phyloP scores from a whole-genome alignment of 2,113 vertebrate species.

The Forbesichthys papilliferus region DNA sequence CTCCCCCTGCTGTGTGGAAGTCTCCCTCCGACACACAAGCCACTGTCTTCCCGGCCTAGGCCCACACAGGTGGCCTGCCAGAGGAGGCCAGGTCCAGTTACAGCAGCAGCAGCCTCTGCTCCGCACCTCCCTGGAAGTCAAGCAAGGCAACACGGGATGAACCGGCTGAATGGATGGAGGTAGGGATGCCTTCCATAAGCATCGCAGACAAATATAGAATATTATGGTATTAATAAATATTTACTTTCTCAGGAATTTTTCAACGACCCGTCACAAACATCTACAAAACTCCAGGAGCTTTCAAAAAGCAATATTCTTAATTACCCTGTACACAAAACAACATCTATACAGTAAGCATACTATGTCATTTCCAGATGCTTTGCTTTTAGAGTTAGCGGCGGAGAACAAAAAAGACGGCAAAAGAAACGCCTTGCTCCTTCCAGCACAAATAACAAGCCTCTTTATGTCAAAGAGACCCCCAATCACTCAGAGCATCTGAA shows the following conservation, averaged over 20 bases:
- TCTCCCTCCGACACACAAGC: slow-evolving; percentile 74
- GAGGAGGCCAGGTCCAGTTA: slow-evolving; percentile 67
- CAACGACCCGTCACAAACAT: no score
- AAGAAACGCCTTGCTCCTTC: no score
- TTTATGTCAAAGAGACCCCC: neutral
- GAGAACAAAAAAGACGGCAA: neutral
- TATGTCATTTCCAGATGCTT: neutral
- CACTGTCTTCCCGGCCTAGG: slow-evolving; percentile 67
- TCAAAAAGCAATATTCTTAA: neutral
- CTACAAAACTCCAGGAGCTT: neutral
- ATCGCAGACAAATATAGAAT: no score
- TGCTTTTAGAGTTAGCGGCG: neutral
- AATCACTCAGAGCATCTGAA: neutral
- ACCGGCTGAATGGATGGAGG: no score
- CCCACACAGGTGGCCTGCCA: slow-evolving; percentile 75
- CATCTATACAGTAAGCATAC: neutral
- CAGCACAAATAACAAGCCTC: neutral
- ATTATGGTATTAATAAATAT: no score
- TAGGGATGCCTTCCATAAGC: no score
- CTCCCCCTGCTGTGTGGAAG: slow-evolving; percentile 55
- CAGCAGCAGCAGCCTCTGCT: slow-evolving; percentile 25
- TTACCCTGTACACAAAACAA: neutral
- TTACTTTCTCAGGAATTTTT: no score
- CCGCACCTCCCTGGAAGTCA: slow-evolving; percentile 19
- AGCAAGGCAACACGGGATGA: slow-evolving; percentile 25